Conservation (phyloP, 2,888 invertebrate species). For the Sericinus montela region DNA sequence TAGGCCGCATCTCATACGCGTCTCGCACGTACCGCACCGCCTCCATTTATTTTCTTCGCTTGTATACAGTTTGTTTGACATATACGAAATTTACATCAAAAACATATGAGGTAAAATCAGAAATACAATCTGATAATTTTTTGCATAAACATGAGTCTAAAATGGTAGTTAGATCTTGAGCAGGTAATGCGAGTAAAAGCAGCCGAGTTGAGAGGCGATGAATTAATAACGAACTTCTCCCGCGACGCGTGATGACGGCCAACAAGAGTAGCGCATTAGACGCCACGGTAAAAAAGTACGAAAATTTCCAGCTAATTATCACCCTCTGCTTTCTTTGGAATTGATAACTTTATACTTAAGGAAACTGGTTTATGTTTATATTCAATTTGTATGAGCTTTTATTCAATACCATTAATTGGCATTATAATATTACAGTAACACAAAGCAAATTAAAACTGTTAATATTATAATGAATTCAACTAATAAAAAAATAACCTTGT, state of each 20-base stretch:
- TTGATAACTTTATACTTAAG: conserved; percentile 16
- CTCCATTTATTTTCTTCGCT: too few species aligned
- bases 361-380: background rate
- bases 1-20: too few species aligned
- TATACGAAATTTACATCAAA: too few species aligned
- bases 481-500: too few species aligned
- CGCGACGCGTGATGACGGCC: conserved; percentile 77
- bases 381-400: too few species aligned
- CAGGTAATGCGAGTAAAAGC: conserved; percentile 55
- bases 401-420: too few species aligned
- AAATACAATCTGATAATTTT: conserved; percentile 2
- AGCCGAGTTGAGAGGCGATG: conserved; percentile 62
- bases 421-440: too few species aligned
- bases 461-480: too few species aligned
- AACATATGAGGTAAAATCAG: too few species aligned
- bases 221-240: conserved; percentile 76
- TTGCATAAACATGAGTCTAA: conserved; percentile 30
- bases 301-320: conserved; percentile 59
- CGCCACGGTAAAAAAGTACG: conserved; percentile 42
- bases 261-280: conserved; percentile 78
- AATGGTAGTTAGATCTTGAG: conserved; percentile 37
- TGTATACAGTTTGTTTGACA: too few species aligned
- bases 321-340: conserved; percentile 23
- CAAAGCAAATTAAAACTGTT: too few species aligned
- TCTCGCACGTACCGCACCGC: too few species aligned